Base-by-base conservation (phyloP, 2,888 invertebrate species). In the Sphaeridia pumilis region DNA sequence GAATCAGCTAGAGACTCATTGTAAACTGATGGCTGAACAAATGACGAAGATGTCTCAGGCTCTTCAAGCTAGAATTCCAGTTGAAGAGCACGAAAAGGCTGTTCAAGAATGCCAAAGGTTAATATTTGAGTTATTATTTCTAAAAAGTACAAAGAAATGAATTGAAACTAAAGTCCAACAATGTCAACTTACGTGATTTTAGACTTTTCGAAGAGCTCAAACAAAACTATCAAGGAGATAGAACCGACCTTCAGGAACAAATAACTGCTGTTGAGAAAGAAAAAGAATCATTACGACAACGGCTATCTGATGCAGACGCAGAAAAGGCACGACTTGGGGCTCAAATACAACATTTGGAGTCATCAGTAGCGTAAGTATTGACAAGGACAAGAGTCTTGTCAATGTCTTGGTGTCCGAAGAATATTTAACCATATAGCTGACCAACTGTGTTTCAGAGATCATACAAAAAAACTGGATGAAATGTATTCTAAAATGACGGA, bases 121-220 rank as follows among this genome's bases (percentile, higher is more conserved):
- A 38, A 25, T 26, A 38, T 31, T 31, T 5, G 20, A 38, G 20
- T 17, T 17, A 14, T 5, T 38, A 17, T 20, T 17, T 14, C 31
- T 14, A 14, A 31, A 10, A 31, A 31, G 31, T 10, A 31, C 14
- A 14, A 14, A 38, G 17, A 38, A 14, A 38, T 17, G n/a, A n/a
- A n/a, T n/a, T n/a, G n/a, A 31, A 31, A 31, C 10, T 31, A 31
- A 31, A 31, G 34, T 31, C 14, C 14, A n/a, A n/a, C n/a, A n/a
- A n/a, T n/a, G n/a, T n/a, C 21, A 41, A 22, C 24, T 28, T 47
- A 10, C 41, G 3, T 27, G 21, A 43, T 35, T 34, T 2, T 43
- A 64, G 64, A 26, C 46, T 56, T 22, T 64, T 64, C 50, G 61
- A 61, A 34, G 57, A 61, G 2, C 50, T 64, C 2, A 64, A 64